Base-by-base conservation (phyloP, 1,140 invertebrate genomes). In the Metaphire vulgaris region DNA sequence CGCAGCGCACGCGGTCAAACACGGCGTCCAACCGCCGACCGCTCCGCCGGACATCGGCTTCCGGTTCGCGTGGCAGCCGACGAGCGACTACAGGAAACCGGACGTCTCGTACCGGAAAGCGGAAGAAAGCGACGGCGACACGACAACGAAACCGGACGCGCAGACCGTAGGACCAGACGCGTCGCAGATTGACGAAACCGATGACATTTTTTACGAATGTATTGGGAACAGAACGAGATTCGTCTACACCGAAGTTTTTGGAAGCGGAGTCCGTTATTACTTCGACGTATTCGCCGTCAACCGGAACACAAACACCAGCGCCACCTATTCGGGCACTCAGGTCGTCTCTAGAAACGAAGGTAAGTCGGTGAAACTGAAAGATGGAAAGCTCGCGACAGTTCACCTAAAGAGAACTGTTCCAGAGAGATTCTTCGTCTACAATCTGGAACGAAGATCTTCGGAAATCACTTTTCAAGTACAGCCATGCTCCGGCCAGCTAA, bases 251-350 rank as follows among this genome's bases (percentile, higher is more conserved):
- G 78, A 79, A 33, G 80, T 81, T 21, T 12, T 56, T 21, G 0
- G 76, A 79, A 21, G 76, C 79, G 1, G 82, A 81, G 26, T 79
- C 28, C 81, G 77, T 12, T 87, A 87, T 72, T 83, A 76, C 72
- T 77, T 85, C 1, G 84, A 86, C 77, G 85, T 86, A 12, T 86
- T 83, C 79, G 81, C 81, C 0, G 67, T 84, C 1, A 82, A 85
- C 74, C 75, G 72, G 15, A 33, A 73, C 14, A 83, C 80, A 15
- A 82, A 84, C 41, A 76, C 72, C 15, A 80, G 80, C 31, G 77
- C 80, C 0, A 77, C 81, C 6, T 87, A 84, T 74, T 76, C 76
- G 12, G 82, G 82, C 16, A 78, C 80, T 0, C 75, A 71, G 14
- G 80, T 81, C 6, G 81, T 77, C 33, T 81, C 80, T 28, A 32